Evolutionary conservation across 1,140 invertebrate genomes (phyloP).

Genomic region (Rhagoletis zephyria): DNA sequence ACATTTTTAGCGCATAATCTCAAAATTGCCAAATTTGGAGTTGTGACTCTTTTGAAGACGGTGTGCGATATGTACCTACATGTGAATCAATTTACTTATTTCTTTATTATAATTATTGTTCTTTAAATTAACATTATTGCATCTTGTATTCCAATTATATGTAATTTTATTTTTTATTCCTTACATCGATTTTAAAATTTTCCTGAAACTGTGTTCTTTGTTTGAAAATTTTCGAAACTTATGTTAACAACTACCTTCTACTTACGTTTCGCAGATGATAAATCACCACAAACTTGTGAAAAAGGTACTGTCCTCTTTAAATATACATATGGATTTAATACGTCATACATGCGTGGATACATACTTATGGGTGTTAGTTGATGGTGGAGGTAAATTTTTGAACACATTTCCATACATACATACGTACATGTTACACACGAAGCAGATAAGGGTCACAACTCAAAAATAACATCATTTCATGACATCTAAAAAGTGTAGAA

Average conservation of each 20-base stretch:
- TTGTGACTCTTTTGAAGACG: too few relatives aligned
- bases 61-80: too few relatives aligned
- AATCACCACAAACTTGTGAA: constrained; percentile 28
- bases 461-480: too few relatives aligned
- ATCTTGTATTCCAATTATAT: not conserved
- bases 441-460: too few relatives aligned
- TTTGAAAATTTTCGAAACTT: constrained; percentile 27
- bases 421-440: too few relatives aligned
- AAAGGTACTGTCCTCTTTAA: not conserved
- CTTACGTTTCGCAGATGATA: not conserved
- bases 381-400: not conserved
- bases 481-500: too few relatives aligned
- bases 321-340: not conserved
- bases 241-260: constrained; percentile 7
- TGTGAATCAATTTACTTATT: too few relatives aligned
- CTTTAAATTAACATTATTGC: not conserved
- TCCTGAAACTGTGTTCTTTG: not conserved
- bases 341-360: not conserved
- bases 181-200: constrained; percentile 13
- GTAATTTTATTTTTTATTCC: not conserved
- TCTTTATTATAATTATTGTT: too few relatives aligned
- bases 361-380: not conserved
- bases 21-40: too few relatives aligned
- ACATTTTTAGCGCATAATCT: too few relatives aligned
- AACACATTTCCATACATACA: too few relatives aligned